These are phyloP conservation scores for Agapornis canus DNA, from an alignment of 2,797 vertebrate species.

Conservation along the genomic window DNA sequence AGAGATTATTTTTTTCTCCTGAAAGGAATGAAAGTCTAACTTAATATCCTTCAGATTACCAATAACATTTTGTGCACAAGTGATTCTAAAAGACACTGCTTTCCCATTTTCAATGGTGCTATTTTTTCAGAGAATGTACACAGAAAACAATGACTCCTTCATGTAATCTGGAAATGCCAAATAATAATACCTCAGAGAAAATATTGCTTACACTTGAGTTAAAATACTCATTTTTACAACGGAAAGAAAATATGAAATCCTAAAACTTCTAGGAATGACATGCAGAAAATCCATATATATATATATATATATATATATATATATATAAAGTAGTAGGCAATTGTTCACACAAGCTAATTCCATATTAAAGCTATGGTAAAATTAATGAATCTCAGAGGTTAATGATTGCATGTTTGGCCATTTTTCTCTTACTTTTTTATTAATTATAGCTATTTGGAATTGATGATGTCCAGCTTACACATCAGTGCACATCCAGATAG, in stretches of 20 bases:
- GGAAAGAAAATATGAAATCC: background rate
- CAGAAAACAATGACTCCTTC: constrained; percentile 11
- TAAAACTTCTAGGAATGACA: background rate
- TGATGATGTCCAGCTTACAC: background rate
- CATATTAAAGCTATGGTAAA: background rate
- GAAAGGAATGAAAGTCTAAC: background rate
- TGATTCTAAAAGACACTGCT: constrained; percentile 23
- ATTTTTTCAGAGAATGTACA: constrained; percentile 26
- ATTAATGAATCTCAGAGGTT: background rate
- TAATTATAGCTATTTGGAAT: background rate
- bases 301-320: background rate
- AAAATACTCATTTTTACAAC: background rate
- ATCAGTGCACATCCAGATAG: background rate
- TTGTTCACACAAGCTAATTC: background rate
- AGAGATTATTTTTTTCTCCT: background rate
- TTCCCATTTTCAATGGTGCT: background rate
- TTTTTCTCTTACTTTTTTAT: background rate
- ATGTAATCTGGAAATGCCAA: constrained; percentile 36
- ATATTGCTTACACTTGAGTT: background rate
- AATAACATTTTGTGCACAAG: background rate
- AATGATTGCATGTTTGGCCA: background rate
- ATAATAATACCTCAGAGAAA: background rate
- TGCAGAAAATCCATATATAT: background rate
- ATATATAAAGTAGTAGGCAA: background rate
- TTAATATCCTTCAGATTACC: background rate